phyloP scores from a whole-genome alignment of 2,797 vertebrate genomes.

The Oreonectes daqikongensis region DNA sequence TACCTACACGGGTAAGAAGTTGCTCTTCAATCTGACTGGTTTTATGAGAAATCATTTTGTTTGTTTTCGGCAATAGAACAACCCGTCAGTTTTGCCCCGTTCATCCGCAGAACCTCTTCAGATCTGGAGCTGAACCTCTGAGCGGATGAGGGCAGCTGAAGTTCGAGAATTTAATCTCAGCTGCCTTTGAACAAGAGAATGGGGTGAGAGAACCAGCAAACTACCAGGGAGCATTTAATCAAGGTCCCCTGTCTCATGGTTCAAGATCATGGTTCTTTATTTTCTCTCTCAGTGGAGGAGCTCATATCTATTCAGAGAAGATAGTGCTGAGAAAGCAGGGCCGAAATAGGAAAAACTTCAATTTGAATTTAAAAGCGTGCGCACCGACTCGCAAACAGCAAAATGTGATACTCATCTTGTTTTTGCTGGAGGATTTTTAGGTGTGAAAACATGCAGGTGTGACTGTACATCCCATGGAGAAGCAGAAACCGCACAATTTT shows the following conservation, averaged over 20 bases:
- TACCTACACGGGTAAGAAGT: too few species aligned
- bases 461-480: neutral
- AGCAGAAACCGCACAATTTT: too few species aligned
- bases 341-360: neutral
- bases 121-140: conserved; percentile 17
- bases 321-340: conserved; percentile 1
- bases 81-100: neutral
- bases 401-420: neutral
- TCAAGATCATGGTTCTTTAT: conserved; percentile 8
- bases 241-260: conserved; percentile 9
- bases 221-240: conserved; percentile 5
- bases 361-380: conserved; percentile 11
- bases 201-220: neutral
- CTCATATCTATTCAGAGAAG: conserved; percentile 20
- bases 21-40: neutral
- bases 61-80: neutral
- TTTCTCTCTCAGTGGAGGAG: neutral
- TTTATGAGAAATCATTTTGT: neutral
- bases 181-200: conserved; percentile 8
- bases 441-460: neutral
- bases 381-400: neutral
- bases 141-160: conserved; percentile 15
- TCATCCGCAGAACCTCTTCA: neutral
- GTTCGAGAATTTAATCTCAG: conserved; percentile 37
- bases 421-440: neutral